Base-by-base conservation (phyloP, 2,113 vertebrate genomes). In the Erinaceus europaeus region DNA sequence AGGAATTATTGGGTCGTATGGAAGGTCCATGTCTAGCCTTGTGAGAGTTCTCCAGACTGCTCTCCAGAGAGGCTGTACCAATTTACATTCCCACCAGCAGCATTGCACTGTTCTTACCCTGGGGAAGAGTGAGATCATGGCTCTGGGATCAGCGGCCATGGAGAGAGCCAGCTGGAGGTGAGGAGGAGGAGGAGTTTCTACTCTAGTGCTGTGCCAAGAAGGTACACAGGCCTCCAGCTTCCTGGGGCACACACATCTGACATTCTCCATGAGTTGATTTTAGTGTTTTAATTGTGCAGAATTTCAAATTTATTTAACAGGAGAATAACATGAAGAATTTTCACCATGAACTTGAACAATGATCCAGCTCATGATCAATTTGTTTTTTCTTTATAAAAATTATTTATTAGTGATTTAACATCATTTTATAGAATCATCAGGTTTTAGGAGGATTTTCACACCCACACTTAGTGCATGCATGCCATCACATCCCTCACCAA, bases 111-210 rank as follows among this genome's bases (percentile, higher is more conserved):
- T 17, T 71, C 5, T 36, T 61, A 36, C 42, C 20, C 48, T 14
- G 67, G 46, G 55, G 52, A 62, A 23, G 20, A 48, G 46, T 46
- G 72, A 81, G 48, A 57, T 36, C 34, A 29, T 1, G 6, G 34
- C 29, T 77, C 27, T 75, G 15, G 52, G 36, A 68, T 75, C 3
- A 23, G 21, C 65, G 25, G 20, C 29, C 65, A 42, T 36, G 36
- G 79, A 25, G 5, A 27, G 40, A n/a, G 2, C n/a, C n/a, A n/a
- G n/a, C n/a, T 18, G 0, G 25, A 75, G n/a, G 17, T 12, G 0
- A 25, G 52, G n/a, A 36, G 48, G 15, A 81, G 27, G 10, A 36
- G 29, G 17, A n/a, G n/a, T 87, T 8, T 72, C 23, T 3, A 59
- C 25, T 55, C 29, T 21, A 15, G 46, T 20, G 48, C 53, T 81